Base-by-base conservation (phyloP, 23 tunicate species). In the Ascidia mentula region DNA sequence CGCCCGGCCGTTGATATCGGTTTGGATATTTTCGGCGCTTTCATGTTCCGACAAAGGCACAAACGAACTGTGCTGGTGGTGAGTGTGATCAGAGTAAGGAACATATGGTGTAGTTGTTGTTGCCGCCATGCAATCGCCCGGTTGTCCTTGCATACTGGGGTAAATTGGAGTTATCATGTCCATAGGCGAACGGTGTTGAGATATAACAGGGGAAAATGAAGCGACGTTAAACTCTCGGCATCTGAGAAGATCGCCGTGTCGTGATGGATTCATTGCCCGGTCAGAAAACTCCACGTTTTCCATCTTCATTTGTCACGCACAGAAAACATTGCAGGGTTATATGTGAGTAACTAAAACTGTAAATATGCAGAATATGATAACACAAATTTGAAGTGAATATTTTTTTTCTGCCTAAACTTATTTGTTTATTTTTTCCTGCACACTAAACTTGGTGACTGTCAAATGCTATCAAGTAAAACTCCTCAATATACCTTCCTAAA, bases 261-360 rank as follows among this genome's bases (percentile, higher is more conserved):
- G 45, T 45, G 60, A 28, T 2, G 80, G 24, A 8, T 69, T 28
- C 33, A 36, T 45, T 28, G 28, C 45, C 60, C 80, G 37, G 32
- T 77, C 80, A 2, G 80, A 45, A 45, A 42, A 77, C 69, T 77
- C 80, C 31, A 77, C 69, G 80, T 77, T 77, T 69, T 77, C 45
- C 80, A 77, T 77, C 80, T 77, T 17, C 69, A 77, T 77, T 45
- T 77, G 74, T 1, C 65, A 9, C 65, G 24, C 22, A 26, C 13
- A 26, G 65, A 53, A 53, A 53, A 28, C 65, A 53, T 53, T 20
- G 65, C 65, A 53, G 65, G 13, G 1, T n/a, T n/a, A n/a, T n/a
- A n/a, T n/a, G n/a, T n/a, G n/a, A n/a, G n/a, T n/a, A n/a, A n/a
- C n/a, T n/a, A n/a, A n/a, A n/a, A n/a, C n/a, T n/a, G n/a, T n/a